phyloP scores from a whole-genome alignment of 2,113 vertebrate species.

The Rhabdornis inornatus region DNA sequence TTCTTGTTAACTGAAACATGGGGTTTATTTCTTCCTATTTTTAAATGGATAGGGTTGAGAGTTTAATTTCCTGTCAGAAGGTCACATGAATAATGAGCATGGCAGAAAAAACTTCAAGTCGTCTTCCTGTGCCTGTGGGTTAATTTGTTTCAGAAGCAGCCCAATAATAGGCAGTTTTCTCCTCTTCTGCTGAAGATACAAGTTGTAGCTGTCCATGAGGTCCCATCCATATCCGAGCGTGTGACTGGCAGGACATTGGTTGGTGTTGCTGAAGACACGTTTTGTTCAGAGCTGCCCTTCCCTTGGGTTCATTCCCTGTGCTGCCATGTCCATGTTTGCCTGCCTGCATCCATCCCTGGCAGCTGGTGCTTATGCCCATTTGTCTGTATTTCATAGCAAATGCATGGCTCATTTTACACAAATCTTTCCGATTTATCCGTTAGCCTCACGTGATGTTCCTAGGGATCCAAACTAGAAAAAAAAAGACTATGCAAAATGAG shows the following conservation, averaged over 20 bases:
- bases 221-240: rapidly evolving
- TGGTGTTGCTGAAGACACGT: neutral
- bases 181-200: neutral
- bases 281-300: neutral
- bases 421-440: neutral
- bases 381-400: neutral
- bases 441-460: neutral
- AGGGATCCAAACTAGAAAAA: neutral
- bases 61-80: neutral
- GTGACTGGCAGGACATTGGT: neutral
- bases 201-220: neutral
- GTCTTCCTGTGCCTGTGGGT: neutral
- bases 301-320: neutral
- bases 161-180: neutral
- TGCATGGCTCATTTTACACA: neutral
- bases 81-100: neutral
- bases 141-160: neutral
- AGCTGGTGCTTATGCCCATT: neutral
- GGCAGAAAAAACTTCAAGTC: neutral
- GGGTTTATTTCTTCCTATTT: neutral
- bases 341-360: rapidly evolving
- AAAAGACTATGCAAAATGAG: neutral
- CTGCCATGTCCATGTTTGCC: neutral
- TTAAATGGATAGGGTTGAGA: neutral
- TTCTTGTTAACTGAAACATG: neutral